Base-by-base conservation (phyloP, 2,113 vertebrate genomes). In the Trichechus manatus region DNA sequence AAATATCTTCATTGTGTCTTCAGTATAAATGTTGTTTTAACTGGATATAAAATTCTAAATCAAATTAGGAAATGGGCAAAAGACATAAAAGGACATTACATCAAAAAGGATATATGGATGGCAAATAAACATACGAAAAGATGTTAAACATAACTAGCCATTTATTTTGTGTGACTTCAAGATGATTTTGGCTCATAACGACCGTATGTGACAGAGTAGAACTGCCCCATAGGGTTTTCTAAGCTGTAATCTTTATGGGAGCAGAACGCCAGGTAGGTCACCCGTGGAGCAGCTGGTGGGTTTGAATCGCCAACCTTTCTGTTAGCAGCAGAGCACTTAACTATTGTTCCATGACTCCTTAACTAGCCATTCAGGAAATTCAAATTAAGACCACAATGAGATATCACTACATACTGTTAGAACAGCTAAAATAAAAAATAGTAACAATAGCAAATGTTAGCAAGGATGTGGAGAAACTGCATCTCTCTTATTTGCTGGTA, bases 21-120 rank as follows among this genome's bases (percentile, higher is more conserved):
- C 70, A 95, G 59, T 29, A 90, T 33, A 44, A 68, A 68, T 86
- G 20, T n/a, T 77, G 1, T 11, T 95, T 91, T 87, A 77, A 53
- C 27, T 70, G 90, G 27, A 36, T 9, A 42, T 36, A 82, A 50
- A 87, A 64, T 91, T 61, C 66, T 83, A 80, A 79, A 84, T 84
- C 10, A 17, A 87, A 50, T 75, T 93, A 75, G 78, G 68, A 92
- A 92, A 63, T 33, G 10, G 72, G 33, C 31, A 89, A 75, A 95
- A 78, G 29, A 70, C 23, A 87, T 13, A 33, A 68, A 59, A 9
- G 78, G 23, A 72, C 50, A 95, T 83, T 87, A 39, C 14, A 77
- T 9, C 31, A 61, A 44, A 81, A 20, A 81, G 1, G 19, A 33
- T 50, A 70, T 92, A 15, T 17, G 31, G 42, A 63, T 94, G 68